Evolutionary conservation across 1,140 invertebrate genomes (phyloP).

Genomic region (Leguminivora glycinivorella): DNA sequence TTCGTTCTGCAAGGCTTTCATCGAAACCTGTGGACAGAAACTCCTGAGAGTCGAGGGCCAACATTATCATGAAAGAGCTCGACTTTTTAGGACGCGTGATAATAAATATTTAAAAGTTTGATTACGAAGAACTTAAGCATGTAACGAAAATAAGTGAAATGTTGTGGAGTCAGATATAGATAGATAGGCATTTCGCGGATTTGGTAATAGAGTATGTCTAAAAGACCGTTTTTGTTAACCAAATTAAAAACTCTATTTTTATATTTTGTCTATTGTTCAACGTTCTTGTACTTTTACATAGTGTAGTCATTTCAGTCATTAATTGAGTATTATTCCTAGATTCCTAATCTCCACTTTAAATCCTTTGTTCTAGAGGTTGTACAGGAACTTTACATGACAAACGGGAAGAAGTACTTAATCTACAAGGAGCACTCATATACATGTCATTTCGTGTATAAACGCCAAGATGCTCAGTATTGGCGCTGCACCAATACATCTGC

Average conservation of each 20-base stretch:
- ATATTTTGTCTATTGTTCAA: not conserved
- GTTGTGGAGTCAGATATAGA: not conserved
- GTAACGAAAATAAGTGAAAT: not conserved
- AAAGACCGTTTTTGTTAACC: too few relatives aligned
- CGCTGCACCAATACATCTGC: constrained; percentile 36
- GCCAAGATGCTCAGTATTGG: constrained; percentile 34
- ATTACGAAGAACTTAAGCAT: not conserved
- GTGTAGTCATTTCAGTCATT: not conserved
- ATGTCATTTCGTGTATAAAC: constrained; percentile 33
- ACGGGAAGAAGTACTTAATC: constrained; percentile 43
- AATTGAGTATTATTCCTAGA: too few relatives aligned
- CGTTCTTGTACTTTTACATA: not conserved
- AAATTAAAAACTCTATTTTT: too few relatives aligned
- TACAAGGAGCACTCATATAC: constrained; percentile 47
- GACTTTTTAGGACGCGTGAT: not conserved
- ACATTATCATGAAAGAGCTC: not conserved
- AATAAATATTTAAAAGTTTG: constrained; percentile 9
- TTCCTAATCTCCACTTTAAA: not conserved
- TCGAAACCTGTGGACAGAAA: not conserved
- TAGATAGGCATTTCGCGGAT: too few relatives aligned
- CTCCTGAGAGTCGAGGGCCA: not conserved
- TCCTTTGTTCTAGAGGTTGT: not conserved
- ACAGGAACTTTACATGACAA: constrained; percentile 35
- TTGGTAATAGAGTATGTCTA: too few relatives aligned
- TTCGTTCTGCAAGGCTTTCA: not conserved